A percentile compares a stretch with the other conserved stretches of the same genome.
phyloP scores from a whole-genome alignment of 2,888 invertebrate genomes.

The Fragum fragum region DNA sequence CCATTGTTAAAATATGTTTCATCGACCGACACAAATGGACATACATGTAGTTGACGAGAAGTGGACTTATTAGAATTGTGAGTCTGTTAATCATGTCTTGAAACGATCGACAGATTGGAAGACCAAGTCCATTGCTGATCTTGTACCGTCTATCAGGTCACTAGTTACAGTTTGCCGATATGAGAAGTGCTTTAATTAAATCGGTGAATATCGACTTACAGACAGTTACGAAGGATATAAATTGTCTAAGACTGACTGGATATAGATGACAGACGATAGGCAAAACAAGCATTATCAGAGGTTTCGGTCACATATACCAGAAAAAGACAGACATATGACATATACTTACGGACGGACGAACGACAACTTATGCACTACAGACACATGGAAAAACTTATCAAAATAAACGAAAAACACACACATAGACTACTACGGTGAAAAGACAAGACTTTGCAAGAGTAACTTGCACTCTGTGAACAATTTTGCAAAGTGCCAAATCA shows the following conservation, averaged over 20 bases:
- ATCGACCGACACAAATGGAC: background rate
- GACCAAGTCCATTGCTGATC: background rate
- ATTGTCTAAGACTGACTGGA: slow-evolving; percentile 2
- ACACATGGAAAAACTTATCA: background rate
- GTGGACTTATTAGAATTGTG: background rate
- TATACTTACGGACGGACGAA: background rate
- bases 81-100: background rate
- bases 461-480: too few species aligned
- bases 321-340: background rate
- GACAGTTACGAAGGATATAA: background rate
- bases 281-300: background rate
- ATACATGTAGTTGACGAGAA: background rate
- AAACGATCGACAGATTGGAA: background rate
- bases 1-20: background rate
- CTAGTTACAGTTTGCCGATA: background rate
- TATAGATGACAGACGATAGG: background rate
- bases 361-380: background rate
- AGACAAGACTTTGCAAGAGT: background rate
- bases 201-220: background rate
- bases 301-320: background rate
- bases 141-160: background rate
- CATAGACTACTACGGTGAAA: background rate
- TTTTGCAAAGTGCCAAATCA: too few species aligned
- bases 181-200: background rate
- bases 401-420: background rate